Conservation (phyloP, 37 sponge, comb jelly and placozoan species). For the Ephydatia muelleri region DNA sequence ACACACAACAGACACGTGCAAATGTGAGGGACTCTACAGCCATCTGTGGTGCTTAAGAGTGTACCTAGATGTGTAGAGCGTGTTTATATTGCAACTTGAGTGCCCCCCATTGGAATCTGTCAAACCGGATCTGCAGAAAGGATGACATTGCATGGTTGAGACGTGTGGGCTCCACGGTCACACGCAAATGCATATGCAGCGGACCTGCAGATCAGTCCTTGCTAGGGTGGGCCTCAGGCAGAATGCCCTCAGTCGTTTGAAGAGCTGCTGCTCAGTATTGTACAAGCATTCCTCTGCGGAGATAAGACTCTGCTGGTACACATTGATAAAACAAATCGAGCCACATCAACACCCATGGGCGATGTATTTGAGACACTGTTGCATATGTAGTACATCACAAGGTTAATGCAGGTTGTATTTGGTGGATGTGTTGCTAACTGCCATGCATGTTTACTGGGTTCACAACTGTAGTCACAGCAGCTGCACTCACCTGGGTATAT, state of each 20-base stretch:
- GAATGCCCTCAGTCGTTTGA: slow-evolving; percentile 71
- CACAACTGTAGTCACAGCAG: not conserved
- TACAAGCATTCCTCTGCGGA: slow-evolving; percentile 75
- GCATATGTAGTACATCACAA: not conserved
- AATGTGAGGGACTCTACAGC: not conserved
- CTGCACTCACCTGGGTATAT: slow-evolving; percentile 69
- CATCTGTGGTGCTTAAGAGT: not conserved
- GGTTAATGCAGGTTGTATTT: too few species aligned
- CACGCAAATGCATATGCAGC: too few species aligned
- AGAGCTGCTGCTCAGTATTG: slow-evolving; percentile 83
- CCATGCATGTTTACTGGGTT: too few species aligned
- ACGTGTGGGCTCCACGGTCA: too few species aligned
- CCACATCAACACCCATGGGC: not conserved
- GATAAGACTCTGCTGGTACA: not conserved
- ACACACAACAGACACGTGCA: not conserved
- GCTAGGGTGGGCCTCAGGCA: slow-evolving; percentile 70
- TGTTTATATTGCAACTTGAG: not conserved
- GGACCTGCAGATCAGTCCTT: not conserved
- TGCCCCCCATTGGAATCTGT: not conserved
- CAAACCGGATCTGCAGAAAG: not conserved
- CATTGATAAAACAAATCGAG: not conserved
- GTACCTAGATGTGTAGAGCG: not conserved
- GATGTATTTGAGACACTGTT: not conserved
- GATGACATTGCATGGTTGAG: too few species aligned
- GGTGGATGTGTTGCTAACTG: too few species aligned